Evolutionary conservation across 2,113 vertebrate species (phyloP), one percentile per base, ranked within the genome.

Genomic region (Phrynosoma blainvillii): DNA sequence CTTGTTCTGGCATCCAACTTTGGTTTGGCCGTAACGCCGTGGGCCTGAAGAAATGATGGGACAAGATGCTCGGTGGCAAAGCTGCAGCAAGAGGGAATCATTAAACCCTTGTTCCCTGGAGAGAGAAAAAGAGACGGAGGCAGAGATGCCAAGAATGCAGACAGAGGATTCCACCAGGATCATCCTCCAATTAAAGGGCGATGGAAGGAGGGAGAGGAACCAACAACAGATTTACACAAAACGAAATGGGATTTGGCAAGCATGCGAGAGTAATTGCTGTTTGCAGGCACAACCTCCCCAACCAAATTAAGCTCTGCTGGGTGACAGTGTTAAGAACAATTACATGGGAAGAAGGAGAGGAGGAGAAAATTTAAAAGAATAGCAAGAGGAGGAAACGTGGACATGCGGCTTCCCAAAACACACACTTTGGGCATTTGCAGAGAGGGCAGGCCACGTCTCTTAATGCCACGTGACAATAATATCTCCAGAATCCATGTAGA

Each of bases 1-100:
- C 90, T 81, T 80, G 59, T 84, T 93, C 84, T 79, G 93, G 59
- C 92, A 87, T 83, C 92, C 87, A 92, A 90, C 75, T 54, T 73
- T n/a, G 30, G 86, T 85, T 90, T 88, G 80, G 86, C 89, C 95
- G 73, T 91, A 90, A 91, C 86, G 89, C 54, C 18, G 14, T 76
- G 62, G 79, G 73, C 84, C 30, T n/a, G 93, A 82, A 59, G 18
- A 93, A 68, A 84, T 84, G 87, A 88, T 40, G 54, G n/a, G 3
- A 91, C 84, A 47, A 92, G 79, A 88, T 82, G 75, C 47, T 27
- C 47, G 65, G 82, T 47, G 47, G 47, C 47, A 47, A 47, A 47
- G 7, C 47, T 47, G 47, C 47, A 32, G 84, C 85, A 81, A 76
- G 87, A 71, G 52, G 83, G 89, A 94, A 75, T 95, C 94, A 94